These are phyloP conservation scores for Microhierax caerulescens DNA, from an alignment of 2,797 vertebrate species.

Conservation along the genomic window DNA sequence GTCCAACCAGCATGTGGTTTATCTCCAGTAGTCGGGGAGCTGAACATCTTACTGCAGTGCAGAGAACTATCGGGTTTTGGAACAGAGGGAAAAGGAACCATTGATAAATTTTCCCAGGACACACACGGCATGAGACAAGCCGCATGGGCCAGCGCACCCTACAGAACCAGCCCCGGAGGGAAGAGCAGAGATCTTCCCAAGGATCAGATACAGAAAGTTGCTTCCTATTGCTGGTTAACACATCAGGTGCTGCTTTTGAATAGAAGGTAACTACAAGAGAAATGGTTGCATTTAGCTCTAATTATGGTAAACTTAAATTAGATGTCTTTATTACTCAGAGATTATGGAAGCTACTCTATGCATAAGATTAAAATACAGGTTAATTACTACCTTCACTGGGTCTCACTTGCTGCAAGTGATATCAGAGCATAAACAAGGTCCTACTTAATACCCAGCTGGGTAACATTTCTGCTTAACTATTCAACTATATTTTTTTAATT, in stretches of 20 bases:
- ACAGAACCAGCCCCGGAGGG: not conserved
- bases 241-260: not conserved
- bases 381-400: not conserved
- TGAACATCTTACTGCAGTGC: not conserved
- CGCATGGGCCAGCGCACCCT: not conserved
- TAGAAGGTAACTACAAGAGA: not conserved
- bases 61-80: not conserved
- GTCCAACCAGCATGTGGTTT: not conserved
- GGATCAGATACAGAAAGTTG: not conserved
- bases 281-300: not conserved
- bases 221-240: not conserved
- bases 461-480: not conserved
- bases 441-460: not conserved
- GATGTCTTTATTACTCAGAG: not conserved
- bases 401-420: not conserved
- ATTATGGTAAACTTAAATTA: conserved; percentile 4
- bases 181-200: not conserved
- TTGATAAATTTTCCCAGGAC: not conserved
- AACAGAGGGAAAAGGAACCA: not conserved
- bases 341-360: not conserved
- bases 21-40: not conserved
- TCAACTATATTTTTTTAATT: not conserved
- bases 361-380: conserved; percentile 3
- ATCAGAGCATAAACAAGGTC: not conserved
- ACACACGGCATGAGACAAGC: fast-evolving